Conservation (phyloP, 2,797 vertebrate species). For the Arnoldichthys spilopterus region DNA sequence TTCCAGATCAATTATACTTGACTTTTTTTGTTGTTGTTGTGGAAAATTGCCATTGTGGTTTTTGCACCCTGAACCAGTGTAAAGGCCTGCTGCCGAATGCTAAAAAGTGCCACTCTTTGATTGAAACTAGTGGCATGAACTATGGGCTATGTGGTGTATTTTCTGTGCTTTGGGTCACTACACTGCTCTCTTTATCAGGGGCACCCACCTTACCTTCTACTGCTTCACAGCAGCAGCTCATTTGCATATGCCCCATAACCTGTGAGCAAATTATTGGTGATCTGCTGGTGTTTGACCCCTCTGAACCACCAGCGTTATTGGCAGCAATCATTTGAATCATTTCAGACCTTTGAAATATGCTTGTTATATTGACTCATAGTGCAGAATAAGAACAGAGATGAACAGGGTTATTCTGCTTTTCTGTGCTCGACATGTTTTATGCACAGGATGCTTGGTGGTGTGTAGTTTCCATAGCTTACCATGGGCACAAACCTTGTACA, state of each 20-base stretch:
- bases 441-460: background rate
- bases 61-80: background rate
- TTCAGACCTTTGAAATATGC: slow-evolving; percentile 1
- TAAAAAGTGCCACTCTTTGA: background rate
- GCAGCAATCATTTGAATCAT: background rate
- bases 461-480: background rate
- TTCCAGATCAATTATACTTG: too few relatives aligned
- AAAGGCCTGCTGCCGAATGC: background rate
- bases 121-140: background rate
- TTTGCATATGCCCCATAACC: slow-evolving; percentile 10
- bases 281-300: background rate
- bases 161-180: background rate
- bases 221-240: background rate
- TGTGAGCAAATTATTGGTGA: background rate
- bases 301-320: background rate
- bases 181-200: background rate
- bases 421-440: background rate
- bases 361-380: background rate
- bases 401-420: background rate
- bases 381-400: background rate
- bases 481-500: background rate
- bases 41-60: background rate
- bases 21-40: background rate
- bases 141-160: background rate
- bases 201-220: background rate